Evolutionary conservation across 2,113 vertebrate genomes (phyloP).

Genomic region (Grantiella picta): DNA sequence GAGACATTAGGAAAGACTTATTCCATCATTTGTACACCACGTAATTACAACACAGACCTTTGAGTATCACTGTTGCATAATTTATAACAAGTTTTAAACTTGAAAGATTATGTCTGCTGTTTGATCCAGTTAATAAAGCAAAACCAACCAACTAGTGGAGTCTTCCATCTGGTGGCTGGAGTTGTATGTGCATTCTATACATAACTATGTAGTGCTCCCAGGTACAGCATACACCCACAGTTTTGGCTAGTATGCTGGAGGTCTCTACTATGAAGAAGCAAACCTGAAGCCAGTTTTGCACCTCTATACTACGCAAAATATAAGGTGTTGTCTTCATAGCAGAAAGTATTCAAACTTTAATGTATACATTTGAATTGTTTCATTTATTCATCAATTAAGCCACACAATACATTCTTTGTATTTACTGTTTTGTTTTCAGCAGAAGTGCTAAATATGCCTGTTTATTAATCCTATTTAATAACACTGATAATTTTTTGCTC

Average conservation of each 20-base stretch:
- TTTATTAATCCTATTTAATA: not conserved
- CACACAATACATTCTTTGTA: not conserved
- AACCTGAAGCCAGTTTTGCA: not conserved
- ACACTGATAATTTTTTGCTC: not conserved
- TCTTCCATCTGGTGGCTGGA: constrained; percentile 61
- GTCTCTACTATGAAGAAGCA: not conserved
- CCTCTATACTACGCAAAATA: not conserved
- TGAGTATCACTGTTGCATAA: not conserved
- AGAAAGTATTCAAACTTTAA: not conserved
- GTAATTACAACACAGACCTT: not conserved
- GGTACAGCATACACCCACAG: not conserved
- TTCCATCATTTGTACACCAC: not conserved
- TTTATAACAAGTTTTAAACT: not conserved
- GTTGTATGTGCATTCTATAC: not conserved
- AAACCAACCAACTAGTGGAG: constrained; percentile 7
- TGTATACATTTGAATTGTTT: not conserved
- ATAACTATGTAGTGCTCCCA: not conserved
- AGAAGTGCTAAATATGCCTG: not conserved
- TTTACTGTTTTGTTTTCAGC: not conserved
- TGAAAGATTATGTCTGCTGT: not conserved
- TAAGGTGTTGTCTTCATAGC: not conserved
- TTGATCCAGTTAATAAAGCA: not conserved
- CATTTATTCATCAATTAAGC: not conserved
- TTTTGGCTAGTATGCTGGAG: rapidly evolving
- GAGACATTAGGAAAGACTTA: not conserved